These are phyloP conservation scores for Acrossocheilus fasciatus DNA, from an alignment of 2,797 vertebrate species.

Conservation along the genomic window DNA sequence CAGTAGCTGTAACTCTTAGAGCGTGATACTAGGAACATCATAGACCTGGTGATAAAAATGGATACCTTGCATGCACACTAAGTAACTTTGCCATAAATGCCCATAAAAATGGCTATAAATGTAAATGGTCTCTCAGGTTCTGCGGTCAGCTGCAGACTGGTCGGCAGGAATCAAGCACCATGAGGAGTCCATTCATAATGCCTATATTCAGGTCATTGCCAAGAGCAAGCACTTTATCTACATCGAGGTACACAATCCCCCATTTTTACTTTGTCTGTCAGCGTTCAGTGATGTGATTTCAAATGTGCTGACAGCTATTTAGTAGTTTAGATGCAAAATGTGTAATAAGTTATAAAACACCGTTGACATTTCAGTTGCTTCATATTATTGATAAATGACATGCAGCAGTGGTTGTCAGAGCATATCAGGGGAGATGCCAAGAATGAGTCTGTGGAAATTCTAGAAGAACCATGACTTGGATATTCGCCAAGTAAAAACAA, in stretches of 20 bases:
- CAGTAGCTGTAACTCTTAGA: neutral
- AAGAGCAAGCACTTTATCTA: slow-evolving; percentile 97
- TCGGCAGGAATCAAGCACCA: slow-evolving; percentile 96
- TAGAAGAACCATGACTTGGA: neutral
- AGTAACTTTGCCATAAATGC: slow-evolving; percentile 23
- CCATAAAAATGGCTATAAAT: slow-evolving; percentile 12
- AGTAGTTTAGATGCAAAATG: slow-evolving; percentile 4
- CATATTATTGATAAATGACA: slow-evolving; percentile 10
- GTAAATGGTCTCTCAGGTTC: slow-evolving; percentile 75
- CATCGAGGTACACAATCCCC: slow-evolving; percentile 79
- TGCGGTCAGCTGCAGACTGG: slow-evolving; percentile 96
- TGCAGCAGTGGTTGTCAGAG: neutral
- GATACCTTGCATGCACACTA: neutral
- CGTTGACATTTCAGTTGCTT: slow-evolving; percentile 17
- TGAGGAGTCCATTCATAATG: slow-evolving; percentile 94
- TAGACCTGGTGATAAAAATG: neutral
- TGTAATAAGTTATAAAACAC: neutral
- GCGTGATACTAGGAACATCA: neutral
- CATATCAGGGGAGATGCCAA: neutral
- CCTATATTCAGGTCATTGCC: slow-evolving; percentile 88
- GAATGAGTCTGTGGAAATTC: neutral
- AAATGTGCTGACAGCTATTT: neutral
- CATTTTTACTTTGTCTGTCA: neutral
- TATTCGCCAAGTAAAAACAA: neutral
- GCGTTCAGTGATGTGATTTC: neutral